Base-by-base conservation (phyloP, 2,797 vertebrate species). In the Bradypodion pumilum region DNA sequence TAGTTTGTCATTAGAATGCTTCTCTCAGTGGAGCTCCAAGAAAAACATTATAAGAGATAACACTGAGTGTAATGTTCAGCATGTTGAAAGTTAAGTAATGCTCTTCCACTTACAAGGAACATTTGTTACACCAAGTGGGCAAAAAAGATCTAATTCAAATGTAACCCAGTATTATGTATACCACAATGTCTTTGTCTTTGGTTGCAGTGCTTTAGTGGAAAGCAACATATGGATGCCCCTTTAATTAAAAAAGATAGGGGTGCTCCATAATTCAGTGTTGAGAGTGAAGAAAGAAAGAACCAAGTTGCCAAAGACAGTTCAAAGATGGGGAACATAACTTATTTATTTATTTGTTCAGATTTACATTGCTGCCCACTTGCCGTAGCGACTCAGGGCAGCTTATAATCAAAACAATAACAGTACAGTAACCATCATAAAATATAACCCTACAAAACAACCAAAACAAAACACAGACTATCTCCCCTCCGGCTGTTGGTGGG, bases 201-300 rank as follows among this genome's bases (percentile, higher is more conserved):
- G 82, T 10, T 85, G 90, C 80, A 78, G 13, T 76, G 74, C 8
- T 80, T 40, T 15, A 65, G 84, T 66, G 62, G 62, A 90, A 85
- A 35, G 40, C n/a, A 46, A 52, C 86, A 62, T 72, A n/a, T 3
- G 65, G 37, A 86, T 83, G 76, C 8, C 87, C 6, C 69, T 86
- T 89, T 44, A 76, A 80, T 29, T 72, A 23, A 80, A 52, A 37
- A n/a, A 69, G 12, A 73, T 27, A 59, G 12, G 5, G 40, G 59
- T 44, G 9, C 4, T 8, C 35, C 7, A 4, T 56, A 74, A 59
- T 35, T 40, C 35, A 66, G 32, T 32, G 27, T 32, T 46, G 7
- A 13, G 42, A 65, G 2, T 9, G 8, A 3, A 5, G 65, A 9
- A 44, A n/a, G 37, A 15, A 59, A 35, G 25, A 12, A 60, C 40